Percentiles rank a stretch among this genome's conserved stretches.
Conservation (phyloP, 2,797 vertebrate genomes). For the Passerculus sandwichensis region DNA sequence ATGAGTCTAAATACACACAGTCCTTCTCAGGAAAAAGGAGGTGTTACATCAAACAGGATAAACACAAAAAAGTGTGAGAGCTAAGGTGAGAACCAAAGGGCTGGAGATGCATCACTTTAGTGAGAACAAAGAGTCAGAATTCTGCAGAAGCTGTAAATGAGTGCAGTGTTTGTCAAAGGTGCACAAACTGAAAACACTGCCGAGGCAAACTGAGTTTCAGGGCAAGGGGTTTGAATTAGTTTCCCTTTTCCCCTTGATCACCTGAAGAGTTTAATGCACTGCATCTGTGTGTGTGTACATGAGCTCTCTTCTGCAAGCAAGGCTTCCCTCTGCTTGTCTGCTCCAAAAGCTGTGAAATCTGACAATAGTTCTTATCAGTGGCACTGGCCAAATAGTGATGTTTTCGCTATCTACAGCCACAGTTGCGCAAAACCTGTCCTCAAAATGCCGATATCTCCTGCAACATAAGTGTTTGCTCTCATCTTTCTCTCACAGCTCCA, state of each 20-base stretch:
- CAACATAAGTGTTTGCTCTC: neutral
- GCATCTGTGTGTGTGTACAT: fast-evolving
- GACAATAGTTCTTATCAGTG: neutral
- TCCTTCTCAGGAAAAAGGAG: neutral
- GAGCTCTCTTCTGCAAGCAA: neutral
- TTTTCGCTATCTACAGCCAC: neutral
- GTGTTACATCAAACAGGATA: neutral
- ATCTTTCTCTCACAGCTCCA: neutral
- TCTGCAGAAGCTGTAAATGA: neutral
- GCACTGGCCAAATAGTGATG: neutral
- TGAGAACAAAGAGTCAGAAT: neutral
- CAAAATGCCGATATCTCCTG: neutral
- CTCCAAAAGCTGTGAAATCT: neutral
- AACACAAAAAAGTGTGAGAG: neutral
- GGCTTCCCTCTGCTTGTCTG: neutral
- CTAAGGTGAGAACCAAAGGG: neutral
- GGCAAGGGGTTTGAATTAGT: neutral
- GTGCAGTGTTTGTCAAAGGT: neutral
- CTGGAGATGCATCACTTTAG: neutral
- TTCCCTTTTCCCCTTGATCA: neutral
- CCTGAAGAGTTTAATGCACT: neutral
- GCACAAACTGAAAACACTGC: neutral
- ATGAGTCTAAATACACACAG: neutral
- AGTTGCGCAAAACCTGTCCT: neutral
- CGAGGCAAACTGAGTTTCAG: neutral